These are phyloP conservation scores for Tanytarsus gracilentus DNA, from an alignment of 2,888 invertebrate species.

Conservation along the genomic window DNA sequence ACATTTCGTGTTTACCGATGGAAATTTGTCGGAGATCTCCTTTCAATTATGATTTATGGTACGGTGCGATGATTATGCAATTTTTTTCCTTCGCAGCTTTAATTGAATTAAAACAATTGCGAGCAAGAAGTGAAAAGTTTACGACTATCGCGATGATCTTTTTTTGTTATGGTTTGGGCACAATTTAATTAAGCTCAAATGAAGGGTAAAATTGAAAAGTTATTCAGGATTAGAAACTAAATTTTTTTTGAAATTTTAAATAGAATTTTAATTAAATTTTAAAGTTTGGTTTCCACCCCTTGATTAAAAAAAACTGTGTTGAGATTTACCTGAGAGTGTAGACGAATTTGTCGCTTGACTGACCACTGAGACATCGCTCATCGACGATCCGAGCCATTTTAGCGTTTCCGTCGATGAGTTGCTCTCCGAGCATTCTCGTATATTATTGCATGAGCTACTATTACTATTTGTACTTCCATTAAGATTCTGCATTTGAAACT, in stretches of 20 bases:
- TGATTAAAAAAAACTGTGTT: too few species aligned
- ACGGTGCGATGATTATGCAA: not conserved
- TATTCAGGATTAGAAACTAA: too few species aligned
- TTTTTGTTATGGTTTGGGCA: too few species aligned
- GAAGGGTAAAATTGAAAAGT: not conserved
- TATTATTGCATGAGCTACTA: conserved; percentile 38
- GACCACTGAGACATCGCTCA: conserved; percentile 61
- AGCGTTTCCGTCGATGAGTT: conserved; percentile 62
- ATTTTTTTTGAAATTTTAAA: too few species aligned
- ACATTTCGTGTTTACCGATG: not conserved
- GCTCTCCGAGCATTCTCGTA: conserved; percentile 34
- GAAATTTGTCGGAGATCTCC: not conserved
- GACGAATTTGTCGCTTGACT: conserved; percentile 48
- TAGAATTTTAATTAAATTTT: too few species aligned
- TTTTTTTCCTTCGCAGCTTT: not conserved
- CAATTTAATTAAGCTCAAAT: too few species aligned
- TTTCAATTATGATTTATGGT: not conserved
- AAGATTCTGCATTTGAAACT: conserved; percentile 27
- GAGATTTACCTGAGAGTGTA: conserved; percentile 43
- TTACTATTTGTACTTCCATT: conserved; percentile 29
- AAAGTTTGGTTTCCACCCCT: too few species aligned
- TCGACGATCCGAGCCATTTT: conserved; percentile 67
- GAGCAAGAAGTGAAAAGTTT: not conserved
- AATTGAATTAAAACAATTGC: not conserved
- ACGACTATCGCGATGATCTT: too few species aligned